Evolutionary conservation across 2,797 vertebrate species (phyloP).

Genomic region (Chrysocyon brachyurus): DNA sequence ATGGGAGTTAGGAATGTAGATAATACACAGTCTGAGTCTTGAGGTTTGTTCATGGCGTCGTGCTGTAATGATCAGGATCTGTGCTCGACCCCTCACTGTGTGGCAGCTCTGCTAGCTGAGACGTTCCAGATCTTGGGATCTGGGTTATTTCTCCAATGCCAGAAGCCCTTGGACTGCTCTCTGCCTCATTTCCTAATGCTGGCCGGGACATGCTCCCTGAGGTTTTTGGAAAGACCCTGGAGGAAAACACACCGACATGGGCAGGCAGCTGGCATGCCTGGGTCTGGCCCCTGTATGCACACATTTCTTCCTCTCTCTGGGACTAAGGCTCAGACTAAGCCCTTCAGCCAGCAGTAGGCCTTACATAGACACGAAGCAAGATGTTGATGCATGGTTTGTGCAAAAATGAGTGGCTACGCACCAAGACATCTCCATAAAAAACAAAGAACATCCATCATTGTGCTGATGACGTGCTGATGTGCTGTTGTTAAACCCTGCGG

Average conservation of each 20-base stretch:
- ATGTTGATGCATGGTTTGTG: fast-evolving
- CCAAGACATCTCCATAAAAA: not conserved
- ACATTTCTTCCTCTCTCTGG: not conserved
- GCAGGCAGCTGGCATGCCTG: not conserved
- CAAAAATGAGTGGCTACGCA: not conserved
- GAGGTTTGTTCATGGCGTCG: not conserved
- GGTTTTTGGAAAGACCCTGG: not conserved
- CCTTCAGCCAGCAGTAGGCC: not conserved
- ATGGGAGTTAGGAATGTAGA: not conserved
- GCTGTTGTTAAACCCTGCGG: not conserved
- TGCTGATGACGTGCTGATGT: no score
- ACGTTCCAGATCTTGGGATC: no score
- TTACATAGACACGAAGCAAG: not conserved
- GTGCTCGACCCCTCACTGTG: fast-evolving
- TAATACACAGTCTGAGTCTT: not conserved
- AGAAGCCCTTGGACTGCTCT: no score
- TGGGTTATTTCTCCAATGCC: not conserved
- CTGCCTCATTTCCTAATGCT: not conserved
- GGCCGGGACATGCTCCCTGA: not conserved
- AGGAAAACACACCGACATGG: not conserved
- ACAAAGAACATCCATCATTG: fast-evolving
- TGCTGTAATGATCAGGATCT: not conserved
- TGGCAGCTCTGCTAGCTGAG: fast-evolving
- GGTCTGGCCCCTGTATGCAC: not conserved
- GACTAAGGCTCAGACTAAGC: not conserved